Conservation (phyloP, 2,888 invertebrate genomes). For the Ganaspis brasiliensis region DNA sequence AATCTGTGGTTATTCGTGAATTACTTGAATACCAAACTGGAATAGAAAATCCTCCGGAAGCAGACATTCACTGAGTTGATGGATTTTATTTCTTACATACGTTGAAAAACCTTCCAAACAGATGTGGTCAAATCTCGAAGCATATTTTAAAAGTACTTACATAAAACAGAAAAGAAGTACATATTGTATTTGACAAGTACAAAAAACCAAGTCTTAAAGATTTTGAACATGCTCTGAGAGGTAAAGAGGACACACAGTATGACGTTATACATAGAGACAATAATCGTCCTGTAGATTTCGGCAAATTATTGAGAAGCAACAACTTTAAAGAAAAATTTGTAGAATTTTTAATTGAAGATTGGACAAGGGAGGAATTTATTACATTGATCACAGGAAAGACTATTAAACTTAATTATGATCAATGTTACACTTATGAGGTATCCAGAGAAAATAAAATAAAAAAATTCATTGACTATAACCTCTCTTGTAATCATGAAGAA, state of each 20-base stretch:
- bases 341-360: no score
- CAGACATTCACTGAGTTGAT: constrained; percentile 64
- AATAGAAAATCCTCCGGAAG: constrained; percentile 57
- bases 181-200: constrained; percentile 70
- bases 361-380: no score
- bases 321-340: no score
- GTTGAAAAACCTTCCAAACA: constrained; percentile 61
- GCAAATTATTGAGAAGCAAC: no score
- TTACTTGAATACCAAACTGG: constrained; percentile 59
- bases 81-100: constrained; percentile 67
- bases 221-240: constrained; percentile 63
- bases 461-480: no score
- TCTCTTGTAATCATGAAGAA: no score
- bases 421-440: no score
- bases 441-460: no score
- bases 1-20: constrained; percentile 62
- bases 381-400: no score
- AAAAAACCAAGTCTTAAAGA: constrained; percentile 66
- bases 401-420: no score
- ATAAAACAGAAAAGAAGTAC: constrained; percentile 64
- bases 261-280: constrained; percentile 61
- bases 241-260: constrained; percentile 63
- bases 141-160: constrained; percentile 60
- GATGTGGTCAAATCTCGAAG: constrained; percentile 60
- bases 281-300: constrained; percentile 67